phyloP scores from a whole-genome alignment of 2,888 invertebrate species.

The Notodonta dromedarius region DNA sequence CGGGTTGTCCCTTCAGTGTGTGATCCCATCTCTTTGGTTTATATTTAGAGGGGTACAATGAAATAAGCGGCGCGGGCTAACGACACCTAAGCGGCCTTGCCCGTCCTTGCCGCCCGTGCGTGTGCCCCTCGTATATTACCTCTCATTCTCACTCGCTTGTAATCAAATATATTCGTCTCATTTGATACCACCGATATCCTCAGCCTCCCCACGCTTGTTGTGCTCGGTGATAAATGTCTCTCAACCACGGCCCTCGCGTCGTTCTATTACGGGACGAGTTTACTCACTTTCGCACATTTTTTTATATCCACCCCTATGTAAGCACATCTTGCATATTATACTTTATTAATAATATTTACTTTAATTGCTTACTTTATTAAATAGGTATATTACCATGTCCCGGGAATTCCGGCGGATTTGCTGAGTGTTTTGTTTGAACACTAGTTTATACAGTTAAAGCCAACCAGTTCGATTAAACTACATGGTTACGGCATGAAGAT shows the following conservation, averaged over 20 bases:
- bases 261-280: slow-evolving; percentile 61
- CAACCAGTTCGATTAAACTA: slow-evolving; percentile 64
- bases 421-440: slow-evolving; percentile 39
- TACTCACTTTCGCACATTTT: slow-evolving; percentile 62
- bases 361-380: slow-evolving; percentile 53
- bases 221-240: slow-evolving; percentile 72
- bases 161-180: slow-evolving; percentile 43
- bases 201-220: slow-evolving; percentile 62
- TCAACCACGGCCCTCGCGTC: slow-evolving; percentile 65
- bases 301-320: slow-evolving; percentile 72
- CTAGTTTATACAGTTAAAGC: slow-evolving; percentile 52
- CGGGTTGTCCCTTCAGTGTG: neutral
- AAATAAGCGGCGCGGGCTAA: slow-evolving; percentile 50
- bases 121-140: slow-evolving; percentile 48
- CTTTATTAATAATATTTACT: slow-evolving; percentile 68
- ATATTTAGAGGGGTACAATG: slow-evolving; percentile 39
- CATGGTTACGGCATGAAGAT: slow-evolving; percentile 59
- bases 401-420: slow-evolving; percentile 37
- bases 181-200: slow-evolving; percentile 44
- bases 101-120: slow-evolving; percentile 72
- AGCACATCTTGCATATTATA: slow-evolving; percentile 54
- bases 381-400: slow-evolving; percentile 53
- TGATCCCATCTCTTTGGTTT: slow-evolving; percentile 24
- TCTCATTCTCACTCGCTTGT: slow-evolving; percentile 51
- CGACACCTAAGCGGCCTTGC: slow-evolving; percentile 73